Evolutionary conservation across 1,140 invertebrate genomes (phyloP).

Genomic region (Macrobrachium rosenbergii): DNA sequence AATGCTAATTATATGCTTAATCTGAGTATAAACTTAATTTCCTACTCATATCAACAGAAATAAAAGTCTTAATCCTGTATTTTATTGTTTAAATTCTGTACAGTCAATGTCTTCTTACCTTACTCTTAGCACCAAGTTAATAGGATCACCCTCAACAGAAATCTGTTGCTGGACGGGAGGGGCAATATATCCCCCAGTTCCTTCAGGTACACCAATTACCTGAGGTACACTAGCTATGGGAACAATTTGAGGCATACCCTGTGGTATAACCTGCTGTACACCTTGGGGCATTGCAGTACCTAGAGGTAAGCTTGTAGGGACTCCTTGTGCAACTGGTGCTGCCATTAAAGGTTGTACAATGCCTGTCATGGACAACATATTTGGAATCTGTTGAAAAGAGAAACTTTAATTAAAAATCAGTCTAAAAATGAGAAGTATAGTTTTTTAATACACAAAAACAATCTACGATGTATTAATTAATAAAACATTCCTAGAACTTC

Average conservation of each 20-base stretch:
- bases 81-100: background rate
- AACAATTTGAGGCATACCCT: background rate
- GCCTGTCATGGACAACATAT: conserved; percentile 44
- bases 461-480: no score
- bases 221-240: background rate
- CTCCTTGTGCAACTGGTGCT: conserved; percentile 44
- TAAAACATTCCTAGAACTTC: no score
- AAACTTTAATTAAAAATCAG: no score
- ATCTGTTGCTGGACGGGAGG: conserved; percentile 45
- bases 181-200: conserved; percentile 34
- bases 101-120: conserved; percentile 71
- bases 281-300: conserved; percentile 24
- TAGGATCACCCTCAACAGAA: conserved; percentile 68
- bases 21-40: background rate
- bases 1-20: background rate
- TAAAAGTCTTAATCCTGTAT: no score
- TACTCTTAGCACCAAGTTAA: conserved; percentile 87
- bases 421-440: background rate
- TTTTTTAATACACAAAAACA: background rate
- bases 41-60: no score
- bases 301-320: conserved; percentile 51
- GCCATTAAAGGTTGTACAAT: conserved; percentile 42
- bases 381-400: conserved; percentile 26
- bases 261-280: conserved; percentile 19
- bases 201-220: conserved; percentile 26